Conservation (phyloP, 2,113 vertebrate species). For the Morone saxatilis region DNA sequence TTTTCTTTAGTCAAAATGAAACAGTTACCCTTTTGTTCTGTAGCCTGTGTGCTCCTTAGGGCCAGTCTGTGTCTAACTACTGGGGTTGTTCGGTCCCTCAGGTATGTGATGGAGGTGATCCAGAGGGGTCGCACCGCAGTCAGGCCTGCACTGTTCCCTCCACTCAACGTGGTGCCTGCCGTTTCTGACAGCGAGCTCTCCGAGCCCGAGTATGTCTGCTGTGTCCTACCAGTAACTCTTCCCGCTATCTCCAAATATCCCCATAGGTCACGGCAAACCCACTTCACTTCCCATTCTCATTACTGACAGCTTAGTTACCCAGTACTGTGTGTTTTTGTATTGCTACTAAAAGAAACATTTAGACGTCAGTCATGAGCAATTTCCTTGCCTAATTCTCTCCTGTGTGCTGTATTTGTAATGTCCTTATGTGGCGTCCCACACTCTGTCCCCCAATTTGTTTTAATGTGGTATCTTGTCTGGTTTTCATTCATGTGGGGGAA, state of each 20-base stretch:
- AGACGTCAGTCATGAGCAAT: neutral
- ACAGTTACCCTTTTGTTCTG: neutral
- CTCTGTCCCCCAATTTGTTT: neutral
- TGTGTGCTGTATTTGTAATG: neutral
- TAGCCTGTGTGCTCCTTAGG: neutral
- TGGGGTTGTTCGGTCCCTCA: constrained; percentile 82
- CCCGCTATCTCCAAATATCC: neutral
- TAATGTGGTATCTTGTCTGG: neutral
- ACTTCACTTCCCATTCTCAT: constrained; percentile 9
- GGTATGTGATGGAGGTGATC: constrained; percentile 93
- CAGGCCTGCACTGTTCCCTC: constrained; percentile 84
- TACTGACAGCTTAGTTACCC: constrained; percentile 2
- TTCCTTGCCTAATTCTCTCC: neutral
- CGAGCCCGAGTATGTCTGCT: constrained; percentile 87
- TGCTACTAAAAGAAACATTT: neutral
- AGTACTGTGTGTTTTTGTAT: neutral
- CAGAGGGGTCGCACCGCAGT: constrained; percentile 86
- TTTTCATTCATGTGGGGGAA: neutral
- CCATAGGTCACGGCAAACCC: neutral
- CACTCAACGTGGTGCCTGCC: constrained; percentile 87
- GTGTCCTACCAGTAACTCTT: constrained; percentile 52
- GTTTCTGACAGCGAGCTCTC: constrained; percentile 90
- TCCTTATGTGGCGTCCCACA: neutral
- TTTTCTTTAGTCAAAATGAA: constrained; percentile 13
- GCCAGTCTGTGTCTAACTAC: constrained; percentile 58